A percentile compares a stretch with the other conserved stretches of the same genome.
These are phyloP conservation scores for Ctenicera cuprea DNA, from an alignment of 2,888 invertebrate species.

Conservation along the genomic window DNA sequence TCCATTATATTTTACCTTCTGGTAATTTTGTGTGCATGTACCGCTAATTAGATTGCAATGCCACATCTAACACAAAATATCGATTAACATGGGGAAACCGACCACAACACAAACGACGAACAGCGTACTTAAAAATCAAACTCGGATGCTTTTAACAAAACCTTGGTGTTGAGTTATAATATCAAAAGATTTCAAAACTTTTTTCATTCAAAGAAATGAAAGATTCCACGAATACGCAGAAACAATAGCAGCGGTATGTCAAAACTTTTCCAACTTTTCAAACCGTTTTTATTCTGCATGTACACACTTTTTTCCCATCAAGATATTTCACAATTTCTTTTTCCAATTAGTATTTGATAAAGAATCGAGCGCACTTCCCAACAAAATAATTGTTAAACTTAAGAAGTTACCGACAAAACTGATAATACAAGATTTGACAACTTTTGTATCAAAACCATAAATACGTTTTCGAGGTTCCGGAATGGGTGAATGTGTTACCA, in stretches of 20 bases:
- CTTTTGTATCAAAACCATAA: too few relatives aligned
- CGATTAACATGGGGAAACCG: not conserved
- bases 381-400: too few relatives aligned
- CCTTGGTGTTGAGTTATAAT: constrained; percentile 38
- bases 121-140: constrained; percentile 31
- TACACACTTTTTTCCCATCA: constrained; percentile 11
- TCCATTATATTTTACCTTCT: too few relatives aligned
- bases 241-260: constrained; percentile 36
- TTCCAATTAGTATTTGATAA: too few relatives aligned
- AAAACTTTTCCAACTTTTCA: constrained; percentile 37
- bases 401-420: too few relatives aligned
- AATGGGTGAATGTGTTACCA: too few relatives aligned
- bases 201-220: constrained; percentile 41
- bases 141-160: constrained; percentile 16
- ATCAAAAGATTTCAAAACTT: constrained; percentile 37
- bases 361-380: too few relatives aligned
- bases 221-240: constrained; percentile 35
- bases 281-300: constrained; percentile 31
- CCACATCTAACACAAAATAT: constrained; percentile 4
- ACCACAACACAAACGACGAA: not conserved
- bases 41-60: too few relatives aligned
- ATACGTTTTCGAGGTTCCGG: too few relatives aligned
- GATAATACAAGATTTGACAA: too few relatives aligned
- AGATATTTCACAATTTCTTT: not conserved
- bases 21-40: too few relatives aligned